Conservation (phyloP, 2,797 vertebrate species). For the Neostethus bicornis region DNA sequence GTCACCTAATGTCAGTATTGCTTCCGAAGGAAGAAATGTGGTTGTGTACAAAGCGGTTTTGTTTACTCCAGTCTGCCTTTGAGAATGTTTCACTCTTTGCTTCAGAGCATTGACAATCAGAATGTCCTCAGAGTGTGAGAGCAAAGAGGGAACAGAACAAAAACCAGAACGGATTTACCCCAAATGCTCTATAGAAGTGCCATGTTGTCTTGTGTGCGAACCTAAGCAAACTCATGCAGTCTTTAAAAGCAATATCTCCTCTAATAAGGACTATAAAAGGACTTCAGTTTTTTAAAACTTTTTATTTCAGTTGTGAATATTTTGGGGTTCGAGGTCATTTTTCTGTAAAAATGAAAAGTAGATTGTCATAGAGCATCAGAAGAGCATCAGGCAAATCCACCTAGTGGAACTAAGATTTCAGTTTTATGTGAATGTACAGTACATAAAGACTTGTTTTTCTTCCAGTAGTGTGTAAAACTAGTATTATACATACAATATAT, state of each 20-base stretch:
- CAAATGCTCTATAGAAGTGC: slow-evolving; percentile 78
- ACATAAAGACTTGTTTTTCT: slow-evolving; percentile 59
- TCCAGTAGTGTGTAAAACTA: slow-evolving; percentile 69
- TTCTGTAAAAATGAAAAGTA: slow-evolving; percentile 70
- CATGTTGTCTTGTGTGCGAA: slow-evolving; percentile 75
- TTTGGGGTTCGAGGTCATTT: slow-evolving; percentile 53
- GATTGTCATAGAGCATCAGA: slow-evolving; percentile 60
- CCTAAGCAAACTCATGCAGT: slow-evolving; percentile 76
- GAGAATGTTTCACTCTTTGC: slow-evolving; percentile 75
- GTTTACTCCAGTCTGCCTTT: slow-evolving; percentile 77
- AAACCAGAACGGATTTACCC: slow-evolving; percentile 56
- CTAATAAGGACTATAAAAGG: slow-evolving; percentile 71
- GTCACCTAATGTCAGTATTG: slow-evolving; percentile 74
- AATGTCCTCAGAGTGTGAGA: slow-evolving; percentile 58
- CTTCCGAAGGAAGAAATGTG: slow-evolving; percentile 55
- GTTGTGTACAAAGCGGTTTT: slow-evolving; percentile 58
- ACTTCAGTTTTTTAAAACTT: slow-evolving; percentile 56
- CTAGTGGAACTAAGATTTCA: slow-evolving; percentile 58
- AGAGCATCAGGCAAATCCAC: slow-evolving; percentile 55
- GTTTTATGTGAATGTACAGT: slow-evolving; percentile 74
- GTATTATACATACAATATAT: slow-evolving; percentile 65
- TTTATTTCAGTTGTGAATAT: slow-evolving; percentile 68
- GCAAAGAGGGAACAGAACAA: slow-evolving; percentile 37
- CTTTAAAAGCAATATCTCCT: slow-evolving; percentile 82
- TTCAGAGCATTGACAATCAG: slow-evolving; percentile 77